Conservation (phyloP, 2,888 invertebrate genomes). For the Linyphia triangularis region DNA sequence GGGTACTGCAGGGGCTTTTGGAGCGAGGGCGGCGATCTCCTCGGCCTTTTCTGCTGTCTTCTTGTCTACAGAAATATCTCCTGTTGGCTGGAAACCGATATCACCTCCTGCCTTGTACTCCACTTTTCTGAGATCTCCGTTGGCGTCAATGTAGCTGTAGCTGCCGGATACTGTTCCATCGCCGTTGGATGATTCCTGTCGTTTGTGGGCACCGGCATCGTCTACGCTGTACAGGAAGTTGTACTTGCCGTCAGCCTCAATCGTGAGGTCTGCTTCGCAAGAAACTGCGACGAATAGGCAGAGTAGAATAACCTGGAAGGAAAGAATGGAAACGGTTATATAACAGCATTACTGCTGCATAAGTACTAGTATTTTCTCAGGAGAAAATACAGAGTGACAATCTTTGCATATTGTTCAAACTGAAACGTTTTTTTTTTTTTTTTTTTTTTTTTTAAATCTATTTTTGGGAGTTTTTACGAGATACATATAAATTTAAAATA, state of each 20-base stretch:
- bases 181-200: constrained; percentile 35
- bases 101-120: constrained; percentile 67
- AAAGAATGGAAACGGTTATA: not conserved
- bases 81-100: constrained; percentile 74
- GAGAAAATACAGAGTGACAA: not conserved
- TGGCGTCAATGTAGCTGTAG: constrained; percentile 74
- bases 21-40: constrained; percentile 70
- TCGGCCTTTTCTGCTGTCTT: constrained; percentile 75
- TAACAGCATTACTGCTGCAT: too few relatives aligned
- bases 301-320: constrained; percentile 16
- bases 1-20: constrained; percentile 73
- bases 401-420: not conserved
- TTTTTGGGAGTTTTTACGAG: too few relatives aligned
- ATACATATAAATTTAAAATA: too few relatives aligned
- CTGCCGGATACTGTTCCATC: constrained; percentile 69
- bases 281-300: constrained; percentile 45
- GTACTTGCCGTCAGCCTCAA: constrained; percentile 69
- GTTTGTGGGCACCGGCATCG: constrained; percentile 58
- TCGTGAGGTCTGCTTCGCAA: constrained; percentile 53
- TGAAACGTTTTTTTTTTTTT: not conserved
- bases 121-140: constrained; percentile 68
- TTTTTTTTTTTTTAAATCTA: too few relatives aligned
- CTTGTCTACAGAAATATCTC: constrained; percentile 76
- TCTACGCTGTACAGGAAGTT: constrained; percentile 62
- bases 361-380: too few relatives aligned